Conservation (phyloP, 2,113 vertebrate species). For the Neodon shergylaensis region DNA sequence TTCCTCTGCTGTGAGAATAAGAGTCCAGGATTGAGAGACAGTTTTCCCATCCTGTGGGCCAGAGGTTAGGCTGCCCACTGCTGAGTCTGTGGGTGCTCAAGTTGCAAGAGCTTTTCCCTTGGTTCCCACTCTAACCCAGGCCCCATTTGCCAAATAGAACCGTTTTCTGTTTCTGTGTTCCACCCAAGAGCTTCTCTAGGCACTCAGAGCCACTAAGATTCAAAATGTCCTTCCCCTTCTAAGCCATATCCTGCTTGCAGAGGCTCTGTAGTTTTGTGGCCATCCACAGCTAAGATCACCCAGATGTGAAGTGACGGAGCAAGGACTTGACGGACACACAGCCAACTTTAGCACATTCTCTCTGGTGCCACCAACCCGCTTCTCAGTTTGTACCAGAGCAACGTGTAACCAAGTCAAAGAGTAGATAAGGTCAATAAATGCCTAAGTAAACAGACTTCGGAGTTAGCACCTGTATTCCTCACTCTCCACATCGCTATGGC, state of each 20-base stretch:
- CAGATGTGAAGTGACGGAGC: rapidly evolving
- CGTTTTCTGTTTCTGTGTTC: neutral
- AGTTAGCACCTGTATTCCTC: neutral
- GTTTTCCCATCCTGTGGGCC: neutral
- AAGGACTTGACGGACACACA: neutral
- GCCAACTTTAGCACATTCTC: neutral
- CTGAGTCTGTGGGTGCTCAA: neutral
- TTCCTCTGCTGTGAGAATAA: neutral
- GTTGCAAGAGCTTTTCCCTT: neutral
- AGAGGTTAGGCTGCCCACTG: neutral
- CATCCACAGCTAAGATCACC: neutral
- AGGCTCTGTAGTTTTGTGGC: neutral
- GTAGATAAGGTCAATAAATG: neutral
- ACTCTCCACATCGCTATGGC: neutral
- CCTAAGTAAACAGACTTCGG: neutral
- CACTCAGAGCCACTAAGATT: neutral
- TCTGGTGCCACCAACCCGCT: neutral
- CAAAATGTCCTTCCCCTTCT: neutral
- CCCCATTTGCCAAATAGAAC: neutral
- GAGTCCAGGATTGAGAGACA: too few relatives aligned
- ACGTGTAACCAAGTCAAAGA: neutral
- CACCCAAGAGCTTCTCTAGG: neutral
- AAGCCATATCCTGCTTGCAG: neutral
- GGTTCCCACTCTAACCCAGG: neutral
- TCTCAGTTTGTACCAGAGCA: neutral